A percentile compares a stretch with the other conserved stretches of the same genome.
Evolutionary conservation across 2,113 vertebrate species (phyloP).

Genomic region (Miniopterus natalensis): DNA sequence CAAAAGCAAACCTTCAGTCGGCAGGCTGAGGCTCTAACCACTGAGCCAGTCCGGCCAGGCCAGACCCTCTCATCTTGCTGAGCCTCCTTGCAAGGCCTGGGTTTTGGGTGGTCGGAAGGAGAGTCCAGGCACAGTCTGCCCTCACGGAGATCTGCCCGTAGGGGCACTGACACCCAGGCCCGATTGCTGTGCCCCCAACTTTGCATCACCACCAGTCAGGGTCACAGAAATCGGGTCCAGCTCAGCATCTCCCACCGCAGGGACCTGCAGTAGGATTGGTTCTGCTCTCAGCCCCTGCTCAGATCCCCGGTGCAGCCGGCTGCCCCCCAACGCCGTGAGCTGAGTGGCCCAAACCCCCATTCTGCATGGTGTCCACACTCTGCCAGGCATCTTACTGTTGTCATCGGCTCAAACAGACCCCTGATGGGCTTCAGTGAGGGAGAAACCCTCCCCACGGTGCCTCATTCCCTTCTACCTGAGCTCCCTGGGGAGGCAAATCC

Average conservation of each 20-base stretch:
- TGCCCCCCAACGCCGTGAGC: rapidly evolving
- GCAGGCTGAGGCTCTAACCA: no score
- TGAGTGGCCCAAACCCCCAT: rapidly evolving
- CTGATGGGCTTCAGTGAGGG: conserved; percentile 46
- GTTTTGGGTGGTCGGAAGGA: background rate
- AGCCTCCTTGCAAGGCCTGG: background rate
- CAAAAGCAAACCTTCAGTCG: no score
- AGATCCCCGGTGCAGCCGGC: background rate
- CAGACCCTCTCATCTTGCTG: background rate
- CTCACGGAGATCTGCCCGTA: rapidly evolving
- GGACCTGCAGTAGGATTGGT: background rate
- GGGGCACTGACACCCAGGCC: rapidly evolving
- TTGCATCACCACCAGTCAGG: background rate
- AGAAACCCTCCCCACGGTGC: rapidly evolving
- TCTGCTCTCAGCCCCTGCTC: rapidly evolving
- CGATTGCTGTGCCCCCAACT: background rate
- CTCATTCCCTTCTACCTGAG: background rate
- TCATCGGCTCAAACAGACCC: background rate
- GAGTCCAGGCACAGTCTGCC: background rate
- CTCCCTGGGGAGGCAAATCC: conserved; percentile 32
- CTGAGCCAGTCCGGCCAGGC: no score
- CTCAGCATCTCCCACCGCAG: rapidly evolving
- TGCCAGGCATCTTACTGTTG: rapidly evolving
- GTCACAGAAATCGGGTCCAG: background rate
- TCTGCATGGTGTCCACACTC: background rate